phyloP scores from a whole-genome alignment of 2,113 vertebrate species.

The Progne subis region DNA sequence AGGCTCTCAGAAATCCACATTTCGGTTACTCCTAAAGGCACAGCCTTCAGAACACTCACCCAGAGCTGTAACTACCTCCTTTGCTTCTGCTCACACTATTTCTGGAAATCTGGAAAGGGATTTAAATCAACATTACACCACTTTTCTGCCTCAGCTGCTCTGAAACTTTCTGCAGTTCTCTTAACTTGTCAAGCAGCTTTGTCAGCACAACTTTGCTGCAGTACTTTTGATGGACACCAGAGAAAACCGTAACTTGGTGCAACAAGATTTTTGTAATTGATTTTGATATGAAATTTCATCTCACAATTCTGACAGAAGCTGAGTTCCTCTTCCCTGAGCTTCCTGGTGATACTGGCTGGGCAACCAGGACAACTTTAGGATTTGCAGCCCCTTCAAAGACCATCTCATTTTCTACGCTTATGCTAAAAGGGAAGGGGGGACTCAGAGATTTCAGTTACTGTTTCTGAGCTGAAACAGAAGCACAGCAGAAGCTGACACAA shows the following conservation, averaged over 20 bases:
- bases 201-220: constrained; percentile 4
- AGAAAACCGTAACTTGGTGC: neutral
- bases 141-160: constrained; percentile 35
- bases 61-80: neutral
- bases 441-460: neutral
- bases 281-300: neutral
- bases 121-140: neutral
- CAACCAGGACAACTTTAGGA: neutral
- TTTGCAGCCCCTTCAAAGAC: neutral
- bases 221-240: constrained; percentile 21
- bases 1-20: neutral
- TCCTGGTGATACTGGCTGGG: fast-evolving
- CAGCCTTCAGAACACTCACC: neutral
- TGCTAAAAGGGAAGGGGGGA: fast-evolving
- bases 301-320: neutral
- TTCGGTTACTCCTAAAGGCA: neutral
- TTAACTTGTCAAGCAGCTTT: neutral
- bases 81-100: neutral
- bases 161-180: constrained; percentile 1
- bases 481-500: neutral
- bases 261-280: neutral
- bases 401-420: neutral
- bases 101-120: constrained; percentile 17
- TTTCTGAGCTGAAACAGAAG: neutral
- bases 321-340: neutral